Conservation (phyloP, 2,888 invertebrate genomes). For the Acanthosepion pharaonis region DNA sequence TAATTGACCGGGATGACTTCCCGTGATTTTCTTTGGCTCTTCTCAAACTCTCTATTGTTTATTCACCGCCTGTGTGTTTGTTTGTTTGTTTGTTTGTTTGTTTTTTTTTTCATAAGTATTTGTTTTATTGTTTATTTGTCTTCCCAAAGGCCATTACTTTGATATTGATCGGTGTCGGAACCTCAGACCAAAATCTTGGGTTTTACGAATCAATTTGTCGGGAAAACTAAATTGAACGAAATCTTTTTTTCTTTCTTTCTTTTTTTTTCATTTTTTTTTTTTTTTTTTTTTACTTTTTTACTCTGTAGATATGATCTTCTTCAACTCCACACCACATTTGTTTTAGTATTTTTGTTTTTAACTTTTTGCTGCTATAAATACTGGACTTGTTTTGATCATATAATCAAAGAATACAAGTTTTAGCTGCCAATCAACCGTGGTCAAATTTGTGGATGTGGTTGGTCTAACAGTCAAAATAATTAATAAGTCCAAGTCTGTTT, state of each 20-base stretch:
- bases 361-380: background rate
- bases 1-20: background rate
- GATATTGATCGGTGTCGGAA: background rate
- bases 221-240: background rate
- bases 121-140: conserved; percentile 33
- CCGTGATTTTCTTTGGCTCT: background rate
- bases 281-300: background rate
- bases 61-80: background rate
- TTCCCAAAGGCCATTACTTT: background rate
- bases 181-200: background rate
- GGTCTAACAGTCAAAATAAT: background rate
- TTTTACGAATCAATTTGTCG: background rate
- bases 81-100: background rate
- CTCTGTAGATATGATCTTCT: background rate
- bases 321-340: background rate
- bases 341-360: background rate
- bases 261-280: background rate
- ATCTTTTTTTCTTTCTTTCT: background rate
- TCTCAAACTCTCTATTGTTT: background rate
- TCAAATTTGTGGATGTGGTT: background rate
- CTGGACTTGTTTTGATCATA: background rate
- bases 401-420: background rate
- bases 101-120: background rate
- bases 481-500: background rate
- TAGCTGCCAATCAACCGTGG: background rate